Percentiles rank a stretch among this genome's conserved stretches.
These are phyloP conservation scores for Galerucella calmariensis DNA, from an alignment of 2,888 invertebrate species.

Conservation along the genomic window DNA sequence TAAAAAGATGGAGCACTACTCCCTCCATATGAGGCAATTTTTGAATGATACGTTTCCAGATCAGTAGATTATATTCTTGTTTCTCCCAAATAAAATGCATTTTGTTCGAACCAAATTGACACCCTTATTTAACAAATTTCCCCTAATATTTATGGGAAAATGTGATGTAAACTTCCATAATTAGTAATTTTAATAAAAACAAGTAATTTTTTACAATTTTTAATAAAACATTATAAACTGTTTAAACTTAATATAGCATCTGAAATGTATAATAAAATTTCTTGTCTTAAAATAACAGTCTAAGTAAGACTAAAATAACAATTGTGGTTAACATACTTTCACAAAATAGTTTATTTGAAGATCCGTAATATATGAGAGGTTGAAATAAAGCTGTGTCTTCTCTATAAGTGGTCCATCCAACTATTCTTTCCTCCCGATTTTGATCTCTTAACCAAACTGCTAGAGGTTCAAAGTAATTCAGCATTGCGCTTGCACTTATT, in stretches of 20 bases:
- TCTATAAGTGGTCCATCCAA: slow-evolving; percentile 80
- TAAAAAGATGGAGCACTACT: too few species aligned
- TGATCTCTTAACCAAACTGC: slow-evolving; percentile 81
- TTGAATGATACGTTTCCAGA: too few species aligned
- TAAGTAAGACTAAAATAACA: background rate
- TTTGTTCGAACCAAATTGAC: too few species aligned
- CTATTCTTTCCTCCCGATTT: slow-evolving; percentile 76
- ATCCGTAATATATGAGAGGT: slow-evolving; percentile 51
- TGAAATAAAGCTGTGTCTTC: slow-evolving; percentile 74
- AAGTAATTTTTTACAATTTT: background rate
- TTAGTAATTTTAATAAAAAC: too few species aligned
- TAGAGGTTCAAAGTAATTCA: slow-evolving; percentile 86
- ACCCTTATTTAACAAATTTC: too few species aligned
- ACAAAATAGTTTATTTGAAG: background rate
- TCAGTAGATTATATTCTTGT: too few species aligned
- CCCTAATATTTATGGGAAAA: too few species aligned
- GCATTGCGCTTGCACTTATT: slow-evolving; percentile 80
- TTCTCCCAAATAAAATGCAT: too few species aligned
- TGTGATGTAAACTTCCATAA: too few species aligned
- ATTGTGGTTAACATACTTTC: background rate
- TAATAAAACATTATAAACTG: background rate
- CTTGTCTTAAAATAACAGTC: background rate
- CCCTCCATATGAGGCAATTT: too few species aligned
- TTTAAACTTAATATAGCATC: background rate
- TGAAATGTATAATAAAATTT: background rate